These are phyloP conservation scores for Drosophila mulleri DNA, from an alignment of 2,888 invertebrate genomes.

Conservation along the genomic window DNA sequence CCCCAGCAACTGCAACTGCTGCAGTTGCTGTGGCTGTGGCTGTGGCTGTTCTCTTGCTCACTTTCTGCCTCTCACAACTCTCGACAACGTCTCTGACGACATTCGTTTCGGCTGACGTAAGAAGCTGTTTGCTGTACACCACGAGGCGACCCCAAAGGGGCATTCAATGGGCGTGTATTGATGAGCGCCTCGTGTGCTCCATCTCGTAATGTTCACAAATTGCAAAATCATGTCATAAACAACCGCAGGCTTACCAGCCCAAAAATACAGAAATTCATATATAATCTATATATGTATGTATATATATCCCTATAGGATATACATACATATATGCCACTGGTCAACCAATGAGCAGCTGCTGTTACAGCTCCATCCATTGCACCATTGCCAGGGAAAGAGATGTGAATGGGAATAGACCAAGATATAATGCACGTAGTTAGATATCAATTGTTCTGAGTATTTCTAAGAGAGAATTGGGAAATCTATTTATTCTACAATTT, in stretches of 20 bases:
- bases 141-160: conserved; percentile 64
- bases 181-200: conserved; percentile 34
- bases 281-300: neutral
- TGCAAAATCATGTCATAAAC: conserved; percentile 79
- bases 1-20: conserved; percentile 9
- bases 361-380: conserved; percentile 45
- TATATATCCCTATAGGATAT: too few species aligned
- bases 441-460: too few species aligned
- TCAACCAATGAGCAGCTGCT: conserved; percentile 10
- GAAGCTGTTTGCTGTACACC: conserved; percentile 67
- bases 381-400: neutral
- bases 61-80: conserved; percentile 1
- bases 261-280: conserved; percentile 23
- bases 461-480: too few species aligned
- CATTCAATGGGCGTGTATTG: conserved; percentile 27
- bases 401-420: too few species aligned
- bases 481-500: too few species aligned
- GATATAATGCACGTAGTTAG: too few species aligned
- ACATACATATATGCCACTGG: neutral
- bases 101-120: conserved; percentile 48
- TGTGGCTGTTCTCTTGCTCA: neutral
- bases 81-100: conserved; percentile 22
- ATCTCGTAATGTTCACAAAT: conserved; percentile 71
- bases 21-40: neutral
- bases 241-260: conserved; percentile 53